These are phyloP conservation scores for Knipowitschia caucasica DNA, from an alignment of 2,797 vertebrate species.

Conservation along the genomic window DNA sequence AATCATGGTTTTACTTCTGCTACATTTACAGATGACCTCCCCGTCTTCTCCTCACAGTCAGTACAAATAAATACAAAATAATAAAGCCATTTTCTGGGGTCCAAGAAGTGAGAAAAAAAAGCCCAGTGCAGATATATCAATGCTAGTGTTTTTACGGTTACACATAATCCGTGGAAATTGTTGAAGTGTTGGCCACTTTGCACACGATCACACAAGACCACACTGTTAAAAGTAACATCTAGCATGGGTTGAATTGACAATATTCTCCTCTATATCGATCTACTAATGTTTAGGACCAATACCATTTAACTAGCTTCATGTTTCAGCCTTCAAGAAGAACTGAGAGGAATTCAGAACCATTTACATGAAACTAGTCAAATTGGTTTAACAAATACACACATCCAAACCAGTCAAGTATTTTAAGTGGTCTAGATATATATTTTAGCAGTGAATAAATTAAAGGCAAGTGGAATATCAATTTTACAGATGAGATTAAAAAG, in stretches of 20 bases:
- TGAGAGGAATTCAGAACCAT: background rate
- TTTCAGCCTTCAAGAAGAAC: background rate
- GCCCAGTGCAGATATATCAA: constrained; percentile 42
- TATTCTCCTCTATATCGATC: background rate
- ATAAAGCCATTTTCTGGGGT: constrained; percentile 53
- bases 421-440: background rate
- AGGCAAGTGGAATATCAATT: constrained; percentile 26
- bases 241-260: background rate
- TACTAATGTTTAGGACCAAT: background rate
- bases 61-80: constrained; percentile 74
- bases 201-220: constrained; percentile 58
- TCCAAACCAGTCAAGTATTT: background rate
- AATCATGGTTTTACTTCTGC: constrained; percentile 70
- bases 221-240: background rate
- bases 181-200: constrained; percentile 69
- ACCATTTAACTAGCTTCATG: background rate
- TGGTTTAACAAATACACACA: background rate
- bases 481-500: constrained; percentile 25
- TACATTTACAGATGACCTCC: constrained; percentile 77
- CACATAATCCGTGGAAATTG: constrained; percentile 26
- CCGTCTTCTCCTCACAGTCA: constrained; percentile 67
- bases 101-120: constrained; percentile 36
- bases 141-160: constrained; percentile 35
- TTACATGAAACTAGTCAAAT: background rate
- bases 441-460: constrained; percentile 28